Conservation (phyloP, 30 jellyfish, hydroid and myxozoan genomes). For the Clytia hemisphaerica region DNA sequence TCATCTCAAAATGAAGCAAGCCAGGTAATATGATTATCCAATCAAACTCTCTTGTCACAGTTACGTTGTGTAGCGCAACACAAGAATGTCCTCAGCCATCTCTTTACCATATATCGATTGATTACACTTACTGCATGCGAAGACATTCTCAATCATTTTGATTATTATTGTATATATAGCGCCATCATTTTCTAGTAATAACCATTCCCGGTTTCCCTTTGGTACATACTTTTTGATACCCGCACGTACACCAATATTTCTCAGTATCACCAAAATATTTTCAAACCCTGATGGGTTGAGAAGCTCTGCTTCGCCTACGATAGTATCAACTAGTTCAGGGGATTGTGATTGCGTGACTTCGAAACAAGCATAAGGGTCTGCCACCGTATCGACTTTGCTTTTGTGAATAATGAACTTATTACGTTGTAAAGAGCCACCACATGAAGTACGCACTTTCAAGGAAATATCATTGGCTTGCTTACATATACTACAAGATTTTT, state of each 20-base stretch:
- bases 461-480: too few species aligned
- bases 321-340: not conserved
- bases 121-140: conserved; percentile 3
- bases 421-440: too few species aligned
- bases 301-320: conserved; percentile 33
- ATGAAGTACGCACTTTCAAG: too few species aligned
- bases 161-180: conserved; percentile 1
- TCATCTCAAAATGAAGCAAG: not conserved
- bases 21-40: not conserved
- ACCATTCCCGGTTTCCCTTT: conserved; percentile 29
- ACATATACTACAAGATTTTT: too few species aligned
- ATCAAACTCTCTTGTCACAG: not conserved
- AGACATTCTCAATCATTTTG: not conserved
- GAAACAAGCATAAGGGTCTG: not conserved
- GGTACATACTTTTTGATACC: conserved; percentile 4
- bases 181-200: conserved; percentile 1
- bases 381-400: not conserved
- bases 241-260: conserved; percentile 28
- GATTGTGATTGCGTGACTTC: not conserved
- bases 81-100: not conserved
- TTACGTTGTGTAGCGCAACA: not conserved
- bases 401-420: not conserved
- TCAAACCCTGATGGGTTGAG: conserved; percentile 7
- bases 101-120: not conserved
- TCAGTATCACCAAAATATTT: not conserved